Evolutionary conservation across 2,113 vertebrate species (phyloP).

Genomic region (Caretta caretta): DNA sequence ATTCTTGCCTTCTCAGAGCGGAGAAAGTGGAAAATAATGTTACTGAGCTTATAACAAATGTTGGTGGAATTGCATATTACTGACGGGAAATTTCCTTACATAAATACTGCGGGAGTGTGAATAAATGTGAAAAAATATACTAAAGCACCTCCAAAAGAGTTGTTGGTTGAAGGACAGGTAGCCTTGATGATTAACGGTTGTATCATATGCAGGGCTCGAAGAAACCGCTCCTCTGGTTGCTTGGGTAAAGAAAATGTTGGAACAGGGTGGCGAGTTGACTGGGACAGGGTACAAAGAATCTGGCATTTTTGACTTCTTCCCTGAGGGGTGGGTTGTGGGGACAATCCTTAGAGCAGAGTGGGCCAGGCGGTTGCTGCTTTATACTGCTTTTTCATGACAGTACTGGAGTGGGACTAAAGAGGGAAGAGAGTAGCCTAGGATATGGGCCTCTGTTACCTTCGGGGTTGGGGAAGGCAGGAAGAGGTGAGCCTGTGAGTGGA

Average conservation of each 20-base stretch:
- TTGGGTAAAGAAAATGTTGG: not conserved
- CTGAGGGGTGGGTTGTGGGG: not conserved
- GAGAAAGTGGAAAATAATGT: constrained; percentile 22
- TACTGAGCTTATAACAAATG: constrained; percentile 15
- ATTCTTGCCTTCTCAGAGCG: not conserved
- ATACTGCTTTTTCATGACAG: not conserved
- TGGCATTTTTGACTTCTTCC: not conserved
- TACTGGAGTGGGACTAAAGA: not conserved
- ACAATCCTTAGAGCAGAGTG: not conserved
- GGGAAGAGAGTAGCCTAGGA: not conserved
- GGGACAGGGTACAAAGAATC: not conserved
- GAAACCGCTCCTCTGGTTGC: not conserved
- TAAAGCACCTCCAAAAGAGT: not conserved
- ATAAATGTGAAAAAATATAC: not conserved
- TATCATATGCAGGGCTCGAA: not conserved
- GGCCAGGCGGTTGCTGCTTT: not conserved
- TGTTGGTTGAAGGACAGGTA: not conserved
- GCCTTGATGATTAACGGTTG: not conserved
- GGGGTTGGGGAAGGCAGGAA: not conserved
- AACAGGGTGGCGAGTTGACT: not conserved
- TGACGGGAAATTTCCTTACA: not conserved
- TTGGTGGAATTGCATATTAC: not conserved
- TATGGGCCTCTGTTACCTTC: not conserved
- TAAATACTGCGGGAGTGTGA: not conserved
- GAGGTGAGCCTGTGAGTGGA: not conserved